Percentiles rank a stretch among this genome's conserved stretches.
Conservation (phyloP, 2,888 invertebrate genomes). For the Ectemnius continuus region DNA sequence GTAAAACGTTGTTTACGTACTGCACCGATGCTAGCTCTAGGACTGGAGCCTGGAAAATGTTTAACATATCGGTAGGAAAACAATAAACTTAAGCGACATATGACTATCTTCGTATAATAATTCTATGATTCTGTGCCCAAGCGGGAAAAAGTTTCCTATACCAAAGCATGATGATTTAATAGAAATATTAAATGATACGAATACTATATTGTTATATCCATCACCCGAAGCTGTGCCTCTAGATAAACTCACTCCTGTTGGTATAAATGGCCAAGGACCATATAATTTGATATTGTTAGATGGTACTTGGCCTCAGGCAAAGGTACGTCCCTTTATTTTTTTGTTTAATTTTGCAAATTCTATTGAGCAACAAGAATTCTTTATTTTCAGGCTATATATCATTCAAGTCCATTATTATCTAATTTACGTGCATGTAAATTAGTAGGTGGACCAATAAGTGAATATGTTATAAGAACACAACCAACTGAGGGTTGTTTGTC, state of each 20-base stretch:
- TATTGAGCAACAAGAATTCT: neutral
- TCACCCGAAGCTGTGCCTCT: conserved; percentile 87
- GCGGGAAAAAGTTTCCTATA: conserved; percentile 91
- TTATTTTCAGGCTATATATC: conserved; percentile 85
- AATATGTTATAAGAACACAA: conserved; percentile 95
- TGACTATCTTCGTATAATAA: neutral
- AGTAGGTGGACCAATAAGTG: conserved; percentile 85
- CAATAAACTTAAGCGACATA: neutral
- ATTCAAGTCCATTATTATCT: conserved; percentile 88
- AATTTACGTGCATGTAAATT: conserved; percentile 90
- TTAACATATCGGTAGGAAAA: conserved; percentile 76
- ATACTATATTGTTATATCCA: conserved; percentile 90
- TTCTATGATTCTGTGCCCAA: conserved; percentile 74
- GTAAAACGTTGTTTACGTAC: conserved; percentile 93
- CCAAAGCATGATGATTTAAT: conserved; percentile 83
- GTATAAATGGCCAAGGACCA: conserved; percentile 76
- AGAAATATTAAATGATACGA: conserved; percentile 82
- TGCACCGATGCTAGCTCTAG: conserved; percentile 91
- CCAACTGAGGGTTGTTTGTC: conserved; percentile 95
- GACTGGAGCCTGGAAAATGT: conserved; percentile 87
- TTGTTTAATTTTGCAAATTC: neutral
- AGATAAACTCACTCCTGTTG: conserved; percentile 78
- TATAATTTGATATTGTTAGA: conserved; percentile 92
- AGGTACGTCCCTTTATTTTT: conserved; percentile 73
- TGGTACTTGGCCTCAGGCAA: conserved; percentile 98